Percentiles rank a stretch among this genome's conserved stretches.
Conservation (phyloP, 2,888 invertebrate species). For the Calliscelio sp. region DNA sequence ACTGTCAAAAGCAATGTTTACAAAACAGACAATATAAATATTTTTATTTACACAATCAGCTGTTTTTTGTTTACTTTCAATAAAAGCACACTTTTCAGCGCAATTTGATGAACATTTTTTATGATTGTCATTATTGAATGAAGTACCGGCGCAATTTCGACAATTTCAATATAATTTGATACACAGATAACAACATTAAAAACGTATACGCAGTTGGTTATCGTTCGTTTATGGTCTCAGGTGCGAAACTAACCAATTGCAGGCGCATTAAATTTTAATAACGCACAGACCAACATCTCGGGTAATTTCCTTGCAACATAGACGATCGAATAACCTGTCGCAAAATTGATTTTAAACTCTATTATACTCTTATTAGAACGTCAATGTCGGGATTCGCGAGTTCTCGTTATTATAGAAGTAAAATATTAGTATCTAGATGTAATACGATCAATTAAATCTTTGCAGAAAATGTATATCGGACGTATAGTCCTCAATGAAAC, state of each 20-base stretch:
- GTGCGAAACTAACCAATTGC: slow-evolving; percentile 33
- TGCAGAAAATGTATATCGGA: background rate
- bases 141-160: no score
- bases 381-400: slow-evolving; percentile 11
- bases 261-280: slow-evolving; percentile 50
- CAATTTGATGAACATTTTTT: no score
- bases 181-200: slow-evolving; percentile 26
- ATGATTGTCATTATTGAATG: no score
- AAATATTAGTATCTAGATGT: slow-evolving; percentile 35
- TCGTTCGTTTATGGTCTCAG: slow-evolving; percentile 7
- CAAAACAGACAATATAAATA: no score
- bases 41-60: no score
- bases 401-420: slow-evolving; percentile 22
- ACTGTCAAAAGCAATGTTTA: no score
- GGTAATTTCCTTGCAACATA: slow-evolving; percentile 44
- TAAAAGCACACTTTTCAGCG: no score
- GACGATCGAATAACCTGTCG: slow-evolving; percentile 48
- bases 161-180: no score
- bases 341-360: slow-evolving; percentile 55
- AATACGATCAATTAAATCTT: slow-evolving; percentile 38
- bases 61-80: no score
- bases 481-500: no score
- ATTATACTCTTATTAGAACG: slow-evolving; percentile 57
- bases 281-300: slow-evolving; percentile 32
- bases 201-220: slow-evolving; percentile 24